Evolutionary conservation across 2,888 invertebrate genomes (phyloP).

Genomic region (Halictus quadricinctus): DNA sequence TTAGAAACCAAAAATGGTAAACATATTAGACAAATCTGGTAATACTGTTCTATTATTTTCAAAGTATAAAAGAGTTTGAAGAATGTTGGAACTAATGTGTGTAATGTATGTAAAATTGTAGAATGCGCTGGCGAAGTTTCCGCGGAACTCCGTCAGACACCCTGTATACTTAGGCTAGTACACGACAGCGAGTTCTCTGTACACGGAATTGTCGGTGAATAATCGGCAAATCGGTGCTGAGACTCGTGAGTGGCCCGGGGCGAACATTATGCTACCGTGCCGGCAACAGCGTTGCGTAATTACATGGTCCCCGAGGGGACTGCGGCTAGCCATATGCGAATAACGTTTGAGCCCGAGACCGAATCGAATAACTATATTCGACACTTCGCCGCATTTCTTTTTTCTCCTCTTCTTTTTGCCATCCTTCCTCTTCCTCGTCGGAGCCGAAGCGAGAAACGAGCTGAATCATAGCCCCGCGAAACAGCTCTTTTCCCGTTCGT

Average conservation of each 20-base stretch:
- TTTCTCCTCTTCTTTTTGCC: not conserved
- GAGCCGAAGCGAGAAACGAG: not conserved
- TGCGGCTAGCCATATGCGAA: conserved; percentile 51
- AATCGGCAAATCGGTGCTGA: conserved; percentile 62
- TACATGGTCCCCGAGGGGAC: conserved; percentile 53
- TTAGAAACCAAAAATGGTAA: not conserved
- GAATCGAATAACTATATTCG: conserved; percentile 55
- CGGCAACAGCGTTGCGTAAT: conserved; percentile 65
- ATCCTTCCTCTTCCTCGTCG: not conserved
- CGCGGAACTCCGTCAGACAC: not conserved
- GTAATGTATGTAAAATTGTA: not conserved
- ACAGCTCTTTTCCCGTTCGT: not conserved
- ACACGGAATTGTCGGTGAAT: conserved; percentile 58
- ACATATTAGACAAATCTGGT: not conserved
- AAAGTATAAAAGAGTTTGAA: not conserved
- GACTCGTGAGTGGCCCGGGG: conserved; percentile 60
- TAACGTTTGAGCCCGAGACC: conserved; percentile 38
- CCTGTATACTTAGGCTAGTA: conserved; percentile 44
- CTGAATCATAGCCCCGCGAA: conserved; percentile 11
- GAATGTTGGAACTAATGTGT: not conserved
- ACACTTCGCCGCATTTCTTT: conserved; percentile 18
- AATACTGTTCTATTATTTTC: not conserved
- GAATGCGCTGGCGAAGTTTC: not conserved
- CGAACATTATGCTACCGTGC: conserved; percentile 64
- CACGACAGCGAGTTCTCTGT: conserved; percentile 37